These are phyloP conservation scores for Microctenopoma lineatum DNA, from an alignment of 2,797 vertebrate species.

Conservation along the genomic window DNA sequence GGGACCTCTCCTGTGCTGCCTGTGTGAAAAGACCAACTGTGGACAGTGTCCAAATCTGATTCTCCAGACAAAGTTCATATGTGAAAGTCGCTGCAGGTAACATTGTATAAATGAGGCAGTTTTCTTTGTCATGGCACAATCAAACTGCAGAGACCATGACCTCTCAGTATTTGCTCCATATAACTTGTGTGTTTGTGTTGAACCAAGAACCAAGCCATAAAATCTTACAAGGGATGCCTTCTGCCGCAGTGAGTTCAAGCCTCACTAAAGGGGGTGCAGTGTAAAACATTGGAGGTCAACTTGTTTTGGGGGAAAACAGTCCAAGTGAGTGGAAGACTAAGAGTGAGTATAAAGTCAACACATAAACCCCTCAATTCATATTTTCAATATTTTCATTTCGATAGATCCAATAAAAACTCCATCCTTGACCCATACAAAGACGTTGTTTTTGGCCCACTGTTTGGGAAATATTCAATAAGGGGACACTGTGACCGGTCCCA, in stretches of 20 bases:
- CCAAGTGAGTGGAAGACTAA: not conserved
- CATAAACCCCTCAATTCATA: conserved; percentile 5
- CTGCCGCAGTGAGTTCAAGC: conserved; percentile 53
- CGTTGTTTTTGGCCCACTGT: conserved; percentile 24
- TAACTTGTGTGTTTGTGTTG: conserved; percentile 69
- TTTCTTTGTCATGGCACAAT: conserved; percentile 46
- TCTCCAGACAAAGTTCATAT: too few species aligned
- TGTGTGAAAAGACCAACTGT: too few species aligned
- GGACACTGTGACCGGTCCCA: conserved; percentile 11
- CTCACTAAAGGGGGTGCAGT: conserved; percentile 37
- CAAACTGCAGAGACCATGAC: conserved; percentile 51
- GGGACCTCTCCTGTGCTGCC: too few species aligned
- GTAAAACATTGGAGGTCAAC: conserved; percentile 52
- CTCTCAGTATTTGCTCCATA: conserved; percentile 68
- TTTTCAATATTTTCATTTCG: conserved; percentile 13
- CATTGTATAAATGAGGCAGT: not conserved
- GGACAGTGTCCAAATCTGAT: too few species aligned
- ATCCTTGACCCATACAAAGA: conserved; percentile 32
- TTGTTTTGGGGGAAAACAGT: conserved; percentile 42
- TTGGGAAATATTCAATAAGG: conserved; percentile 56
- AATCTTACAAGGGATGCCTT: conserved; percentile 70
- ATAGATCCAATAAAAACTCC: conserved; percentile 33
- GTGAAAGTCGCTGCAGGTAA: too few species aligned
- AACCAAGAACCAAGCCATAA: conserved; percentile 69
- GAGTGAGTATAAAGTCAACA: not conserved